These are phyloP conservation scores for Caenorhabditis elegans DNA, from an alignment of 1,140 invertebrate species.

Conservation along the genomic window WBcel235 BX284605.5:8339501-8340000, in stretches of 20 bases:
- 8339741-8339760: not conserved
- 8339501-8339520: not conserved
- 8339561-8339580: conserved; percentile 15
- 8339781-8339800: not conserved
- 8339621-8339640: conserved; percentile 22
- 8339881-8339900: not conserved
- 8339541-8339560: conserved; percentile 20
- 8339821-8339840: not conserved
- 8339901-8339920: conserved; percentile 15
- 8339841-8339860: not conserved
- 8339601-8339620: conserved; percentile 2
- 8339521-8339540: not conserved
- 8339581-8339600: conserved; percentile 20
- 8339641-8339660: not conserved
- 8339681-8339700: conserved; percentile 18
- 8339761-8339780: not conserved
- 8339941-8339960: not conserved
- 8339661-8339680: not conserved
- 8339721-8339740: not conserved
- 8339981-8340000: not conserved
- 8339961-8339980: not conserved
- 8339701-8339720: not conserved
- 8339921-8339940: too few species aligned
- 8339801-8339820: not conserved
- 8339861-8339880: not conserved